Evolutionary conservation across 2,113 vertebrate genomes (phyloP).

Genomic region (Eulemur macaco): DNA sequence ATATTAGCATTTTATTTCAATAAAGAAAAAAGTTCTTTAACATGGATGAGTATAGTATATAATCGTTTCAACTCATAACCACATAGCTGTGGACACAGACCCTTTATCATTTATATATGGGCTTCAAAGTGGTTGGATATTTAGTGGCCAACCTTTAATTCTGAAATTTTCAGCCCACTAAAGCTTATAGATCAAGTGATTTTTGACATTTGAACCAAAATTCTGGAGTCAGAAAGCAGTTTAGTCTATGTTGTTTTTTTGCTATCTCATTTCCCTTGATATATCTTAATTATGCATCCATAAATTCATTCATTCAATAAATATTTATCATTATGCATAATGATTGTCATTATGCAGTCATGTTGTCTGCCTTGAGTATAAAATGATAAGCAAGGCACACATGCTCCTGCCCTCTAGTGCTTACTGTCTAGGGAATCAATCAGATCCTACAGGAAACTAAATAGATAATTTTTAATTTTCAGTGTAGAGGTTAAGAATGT

Average conservation of each 20-base stretch:
- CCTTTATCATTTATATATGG: accelerated
- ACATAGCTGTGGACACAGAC: not conserved
- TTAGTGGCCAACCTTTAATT: not conserved
- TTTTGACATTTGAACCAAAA: not conserved
- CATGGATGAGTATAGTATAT: not conserved
- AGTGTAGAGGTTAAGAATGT: accelerated
- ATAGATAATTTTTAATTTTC: not conserved
- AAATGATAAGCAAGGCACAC: not conserved
- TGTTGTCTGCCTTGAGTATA: not conserved
- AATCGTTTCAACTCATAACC: not conserved
- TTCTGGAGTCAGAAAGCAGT: not conserved
- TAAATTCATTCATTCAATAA: not conserved
- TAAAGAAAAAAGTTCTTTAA: not conserved
- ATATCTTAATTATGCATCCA: not conserved
- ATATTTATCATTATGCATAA: not conserved
- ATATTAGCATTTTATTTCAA: not conserved
- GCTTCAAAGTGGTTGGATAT: not conserved
- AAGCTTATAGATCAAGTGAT: not conserved
- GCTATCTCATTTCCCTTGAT: not conserved
- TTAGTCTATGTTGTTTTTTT: not conserved
- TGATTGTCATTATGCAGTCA: not conserved
- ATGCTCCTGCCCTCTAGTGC: accelerated
- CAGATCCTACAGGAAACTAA: not conserved
- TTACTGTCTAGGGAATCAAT: too few species aligned
- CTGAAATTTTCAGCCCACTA: not conserved